phyloP scores from a whole-genome alignment of 2,888 invertebrate genomes.

The Cotesia congregata region DNA sequence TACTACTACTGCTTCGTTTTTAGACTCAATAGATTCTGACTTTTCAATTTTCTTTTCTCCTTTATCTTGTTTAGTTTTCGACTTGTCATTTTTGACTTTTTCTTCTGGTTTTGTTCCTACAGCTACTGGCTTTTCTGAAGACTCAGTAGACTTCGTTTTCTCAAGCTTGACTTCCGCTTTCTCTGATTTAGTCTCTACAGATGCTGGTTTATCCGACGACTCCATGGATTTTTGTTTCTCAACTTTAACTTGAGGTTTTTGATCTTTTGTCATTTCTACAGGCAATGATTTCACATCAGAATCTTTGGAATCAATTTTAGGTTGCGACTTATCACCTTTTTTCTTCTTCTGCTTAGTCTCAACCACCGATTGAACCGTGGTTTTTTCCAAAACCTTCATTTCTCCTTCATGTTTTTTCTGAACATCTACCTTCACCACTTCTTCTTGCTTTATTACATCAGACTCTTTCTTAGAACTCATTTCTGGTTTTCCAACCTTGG shows the following conservation, averaged over 20 bases:
- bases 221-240: background rate
- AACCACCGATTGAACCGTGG: background rate
- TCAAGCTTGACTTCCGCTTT: too few relatives aligned
- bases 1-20: too few relatives aligned
- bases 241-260: slow-evolving; percentile 8
- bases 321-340: background rate
- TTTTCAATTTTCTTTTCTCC: too few relatives aligned
- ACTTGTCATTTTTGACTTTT: background rate
- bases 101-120: background rate
- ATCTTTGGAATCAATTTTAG: slow-evolving; percentile 43
- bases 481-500: slow-evolving; percentile 3
- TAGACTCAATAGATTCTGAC: background rate
- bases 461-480: background rate
- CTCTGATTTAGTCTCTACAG: too few relatives aligned
- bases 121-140: background rate
- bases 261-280: slow-evolving; percentile 55
- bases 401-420: slow-evolving; percentile 22
- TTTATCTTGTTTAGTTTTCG: too few relatives aligned
- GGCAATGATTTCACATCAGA: slow-evolving; percentile 29
- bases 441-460: slow-evolving; percentile 21
- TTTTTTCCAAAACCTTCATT: slow-evolving; percentile 2
- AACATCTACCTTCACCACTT: background rate
- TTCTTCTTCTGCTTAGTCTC: background rate
- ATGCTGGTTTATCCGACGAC: background rate
- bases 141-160: too few relatives aligned